Conservation (phyloP, 2,113 vertebrate species). For the Mobula hypostoma region DNA sequence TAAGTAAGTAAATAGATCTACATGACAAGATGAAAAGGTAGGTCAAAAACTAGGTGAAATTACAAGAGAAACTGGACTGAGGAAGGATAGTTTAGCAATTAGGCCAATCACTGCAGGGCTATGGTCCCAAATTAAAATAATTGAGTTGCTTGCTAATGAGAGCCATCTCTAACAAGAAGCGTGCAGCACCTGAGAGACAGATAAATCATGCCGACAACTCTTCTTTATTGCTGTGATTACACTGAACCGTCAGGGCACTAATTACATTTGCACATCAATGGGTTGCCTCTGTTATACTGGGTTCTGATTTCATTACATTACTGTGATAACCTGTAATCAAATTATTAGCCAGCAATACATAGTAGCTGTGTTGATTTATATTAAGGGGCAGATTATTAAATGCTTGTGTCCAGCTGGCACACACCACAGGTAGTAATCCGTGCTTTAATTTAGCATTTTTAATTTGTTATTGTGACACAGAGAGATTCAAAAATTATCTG, state of each 20-base stretch:
- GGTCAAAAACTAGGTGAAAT: background rate
- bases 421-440: background rate
- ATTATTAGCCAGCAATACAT: conserved; percentile 24
- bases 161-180: background rate
- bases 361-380: background rate
- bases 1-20: too few relatives aligned
- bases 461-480: background rate
- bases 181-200: conserved; percentile 10
- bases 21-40: background rate
- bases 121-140: background rate
- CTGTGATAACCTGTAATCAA: conserved; percentile 31
- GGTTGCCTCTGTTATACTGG: conserved; percentile 1
- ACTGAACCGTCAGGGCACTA: background rate
- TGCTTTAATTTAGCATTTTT: background rate
- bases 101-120: background rate
- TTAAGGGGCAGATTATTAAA: background rate
- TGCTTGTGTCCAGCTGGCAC: background rate
- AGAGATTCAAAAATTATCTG: background rate
- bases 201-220: background rate
- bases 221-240: background rate
- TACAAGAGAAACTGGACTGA: background rate
- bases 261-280: conserved; percentile 34
- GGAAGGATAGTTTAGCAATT: background rate
- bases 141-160: background rate
- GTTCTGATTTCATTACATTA: background rate